phyloP scores from a whole-genome alignment of 2,888 invertebrate genomes.

The Cephus pygmeus region DNA sequence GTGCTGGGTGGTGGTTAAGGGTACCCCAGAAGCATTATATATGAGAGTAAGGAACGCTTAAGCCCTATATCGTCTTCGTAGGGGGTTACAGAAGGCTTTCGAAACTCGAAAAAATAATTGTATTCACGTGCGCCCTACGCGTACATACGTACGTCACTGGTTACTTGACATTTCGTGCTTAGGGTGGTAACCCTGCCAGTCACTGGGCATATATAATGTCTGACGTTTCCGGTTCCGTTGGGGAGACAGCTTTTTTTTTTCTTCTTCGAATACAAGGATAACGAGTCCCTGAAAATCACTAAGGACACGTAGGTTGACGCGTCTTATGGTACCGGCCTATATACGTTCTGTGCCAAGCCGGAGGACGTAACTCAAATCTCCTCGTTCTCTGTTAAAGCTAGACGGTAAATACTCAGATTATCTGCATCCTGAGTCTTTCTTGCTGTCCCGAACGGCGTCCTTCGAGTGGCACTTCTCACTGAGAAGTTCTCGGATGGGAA shows the following conservation, averaged over 20 bases:
- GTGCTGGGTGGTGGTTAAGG: not conserved
- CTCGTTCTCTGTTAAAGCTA: slow-evolving; percentile 25
- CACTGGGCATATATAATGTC: slow-evolving; percentile 49
- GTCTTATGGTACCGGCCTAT: not conserved
- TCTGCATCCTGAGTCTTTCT: slow-evolving; percentile 39
- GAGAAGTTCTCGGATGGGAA: not conserved
- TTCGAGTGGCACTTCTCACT: not conserved
- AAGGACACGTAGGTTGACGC: slow-evolving; percentile 2
- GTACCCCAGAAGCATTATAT: not conserved
- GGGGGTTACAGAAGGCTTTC: slow-evolving; percentile 8
- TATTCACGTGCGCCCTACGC: slow-evolving; percentile 38
- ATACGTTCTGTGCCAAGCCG: not conserved
- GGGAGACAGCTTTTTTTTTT: slow-evolving; percentile 21
- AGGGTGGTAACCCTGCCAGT: not conserved
- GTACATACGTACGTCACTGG: not conserved
- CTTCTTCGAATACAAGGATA: not conserved
- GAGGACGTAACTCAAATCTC: slow-evolving; percentile 19
- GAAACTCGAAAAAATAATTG: slow-evolving; percentile 36
- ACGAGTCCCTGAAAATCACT: slow-evolving; percentile 6
- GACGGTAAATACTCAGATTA: slow-evolving; percentile 57
- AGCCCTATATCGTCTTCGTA: not conserved
- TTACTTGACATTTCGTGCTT: not conserved
- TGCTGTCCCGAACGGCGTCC: not conserved
- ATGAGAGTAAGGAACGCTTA: not conserved
- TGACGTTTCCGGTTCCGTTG: slow-evolving; percentile 49